Evolutionary conservation across 2,888 invertebrate genomes (phyloP), one percentile per base, ranked within the genome.

Genomic region (Caenorhabditis afra): DNA sequence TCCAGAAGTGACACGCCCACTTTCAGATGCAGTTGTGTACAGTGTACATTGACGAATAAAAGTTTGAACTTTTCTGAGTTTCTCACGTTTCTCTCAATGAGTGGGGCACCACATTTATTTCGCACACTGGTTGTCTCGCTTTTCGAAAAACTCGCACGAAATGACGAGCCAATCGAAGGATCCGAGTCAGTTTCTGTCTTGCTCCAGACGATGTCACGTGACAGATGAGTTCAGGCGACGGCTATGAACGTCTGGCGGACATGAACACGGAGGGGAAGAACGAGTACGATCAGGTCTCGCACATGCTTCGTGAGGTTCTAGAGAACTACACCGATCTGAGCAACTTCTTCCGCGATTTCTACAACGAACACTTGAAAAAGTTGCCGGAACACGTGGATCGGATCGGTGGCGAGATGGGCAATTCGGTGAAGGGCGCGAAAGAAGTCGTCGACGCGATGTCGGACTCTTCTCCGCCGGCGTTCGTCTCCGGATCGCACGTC

Each of bases 1-100:
- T 59, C 44, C 39, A 50, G 4, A 74, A 74, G n/a, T 74, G 37
- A 74, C n/a, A n/a, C n/a, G n/a, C n/a, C n/a, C n/a, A n/a, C 11
- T 14, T 3, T 50, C 1, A 5, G 7, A 10, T n/a, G n/a, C n/a
- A n/a, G n/a, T n/a, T n/a, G n/a, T n/a, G 23, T 22, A 22, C 16
- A 45, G 4, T 5, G 2, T 37, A 29, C 23, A 29, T 18, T n/a
- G 18, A 22, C n/a, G 23, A 29, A 22, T 45, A 41, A 45, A 11
- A 10, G 8, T 53, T 23, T 45, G 20, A 45, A 59, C 11, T 35
- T 49, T n/a, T n/a, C n/a, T 39, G 20, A 37, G 20, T n/a, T 18
- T 3, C 20, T 61, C 22, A 35, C n/a, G 23, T 29, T 29, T 29
- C 7, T 7, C 29, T 5, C 3, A 29, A 20, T 11, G 14, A 7